Conservation (phyloP, 2,113 vertebrate species). For the Anguilla japonica region DNA sequence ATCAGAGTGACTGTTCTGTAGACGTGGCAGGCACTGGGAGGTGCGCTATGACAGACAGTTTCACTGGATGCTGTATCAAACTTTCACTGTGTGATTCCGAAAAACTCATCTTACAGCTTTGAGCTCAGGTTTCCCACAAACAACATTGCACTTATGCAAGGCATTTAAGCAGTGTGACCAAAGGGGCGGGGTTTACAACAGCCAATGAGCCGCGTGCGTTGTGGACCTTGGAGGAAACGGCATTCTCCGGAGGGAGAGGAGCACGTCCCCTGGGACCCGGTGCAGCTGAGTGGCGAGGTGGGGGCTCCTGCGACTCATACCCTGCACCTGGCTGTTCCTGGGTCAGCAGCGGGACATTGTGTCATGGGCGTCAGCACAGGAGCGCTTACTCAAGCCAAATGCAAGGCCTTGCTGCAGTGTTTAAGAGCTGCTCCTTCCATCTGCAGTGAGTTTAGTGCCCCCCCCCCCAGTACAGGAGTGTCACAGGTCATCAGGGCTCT, state of each 20-base stretch:
- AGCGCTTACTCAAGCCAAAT: not conserved
- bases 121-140: not conserved
- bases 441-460: not conserved
- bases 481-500: not conserved
- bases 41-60: not conserved
- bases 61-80: not conserved
- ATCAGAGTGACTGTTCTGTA: not conserved
- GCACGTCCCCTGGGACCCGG: not conserved
- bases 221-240: too few relatives aligned
- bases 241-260: not conserved
- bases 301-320: not conserved
- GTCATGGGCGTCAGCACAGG: not conserved
- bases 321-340: not conserved
- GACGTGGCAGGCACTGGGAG: not conserved
- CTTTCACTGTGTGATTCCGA: not conserved
- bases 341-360: not conserved
- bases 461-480: not conserved
- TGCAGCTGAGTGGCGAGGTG: not conserved
- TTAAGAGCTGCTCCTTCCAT: not conserved
- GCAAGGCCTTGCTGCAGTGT: not conserved
- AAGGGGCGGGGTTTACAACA: not conserved
- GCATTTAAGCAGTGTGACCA: too few relatives aligned
- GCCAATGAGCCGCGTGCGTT: too few relatives aligned
- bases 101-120: too few relatives aligned
- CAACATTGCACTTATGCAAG: not conserved